Percentiles rank a stretch among this genome's conserved stretches.
Evolutionary conservation across 2,888 invertebrate genomes (phyloP).

Genomic region (Heliconius ismenius): DNA sequence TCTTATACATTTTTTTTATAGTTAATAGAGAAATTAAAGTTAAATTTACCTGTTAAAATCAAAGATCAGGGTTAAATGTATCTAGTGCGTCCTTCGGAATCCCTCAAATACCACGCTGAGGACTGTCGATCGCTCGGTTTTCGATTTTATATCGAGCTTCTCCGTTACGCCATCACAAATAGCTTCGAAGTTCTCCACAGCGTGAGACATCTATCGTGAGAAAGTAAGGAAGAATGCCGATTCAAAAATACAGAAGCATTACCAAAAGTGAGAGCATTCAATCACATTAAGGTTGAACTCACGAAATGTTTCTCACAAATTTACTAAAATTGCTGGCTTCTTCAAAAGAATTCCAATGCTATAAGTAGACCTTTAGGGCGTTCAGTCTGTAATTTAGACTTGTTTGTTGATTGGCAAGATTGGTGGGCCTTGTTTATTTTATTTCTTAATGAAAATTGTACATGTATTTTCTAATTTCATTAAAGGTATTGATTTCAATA

Average conservation of each 20-base stretch:
- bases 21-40: not conserved
- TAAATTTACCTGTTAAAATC: not conserved
- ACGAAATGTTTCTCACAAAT: slow-evolving; percentile 50
- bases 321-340: slow-evolving; percentile 48
- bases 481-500: not conserved
- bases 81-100: not conserved
- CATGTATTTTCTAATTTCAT: not conserved
- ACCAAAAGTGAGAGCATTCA: slow-evolving; percentile 64
- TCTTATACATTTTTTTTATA: not conserved
- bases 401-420: slow-evolving; percentile 5
- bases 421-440: slow-evolving; percentile 13
- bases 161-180: slow-evolving; percentile 41
- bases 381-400: slow-evolving; percentile 26
- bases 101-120: slow-evolving; percentile 4
- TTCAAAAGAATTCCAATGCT: slow-evolving; percentile 37
- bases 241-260: slow-evolving; percentile 54
- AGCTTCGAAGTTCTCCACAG: slow-evolving; percentile 39
- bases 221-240: slow-evolving; percentile 55
- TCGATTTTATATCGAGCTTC: slow-evolving; percentile 33
- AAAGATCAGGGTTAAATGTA: not conserved
- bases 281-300: slow-evolving; percentile 52
- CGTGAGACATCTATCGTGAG: slow-evolving; percentile 54
- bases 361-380: slow-evolving; percentile 40
- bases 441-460: not conserved
- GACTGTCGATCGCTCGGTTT: slow-evolving; percentile 25